Evolutionary conservation across 2,888 invertebrate genomes (phyloP).

Genomic region (Myopa testacea): DNA sequence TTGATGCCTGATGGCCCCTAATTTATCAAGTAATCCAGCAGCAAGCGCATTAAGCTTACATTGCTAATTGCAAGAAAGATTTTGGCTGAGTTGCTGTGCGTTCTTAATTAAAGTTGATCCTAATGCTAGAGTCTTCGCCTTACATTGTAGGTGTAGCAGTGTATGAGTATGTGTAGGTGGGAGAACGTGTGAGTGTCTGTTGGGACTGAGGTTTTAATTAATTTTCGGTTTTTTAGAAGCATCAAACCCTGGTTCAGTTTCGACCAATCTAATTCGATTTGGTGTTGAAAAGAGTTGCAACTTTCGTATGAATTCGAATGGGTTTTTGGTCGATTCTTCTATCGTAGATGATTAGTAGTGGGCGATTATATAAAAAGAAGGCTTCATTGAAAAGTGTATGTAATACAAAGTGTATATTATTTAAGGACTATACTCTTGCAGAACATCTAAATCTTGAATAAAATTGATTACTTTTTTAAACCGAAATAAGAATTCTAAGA

Average conservation of each 20-base stretch:
- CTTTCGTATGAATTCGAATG: background rate
- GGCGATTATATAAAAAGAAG: too few relatives aligned
- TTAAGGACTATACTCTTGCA: too few relatives aligned
- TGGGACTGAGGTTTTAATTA: slow-evolving; percentile 64
- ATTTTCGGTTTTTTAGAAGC: slow-evolving; percentile 49
- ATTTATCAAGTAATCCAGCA: slow-evolving; percentile 56
- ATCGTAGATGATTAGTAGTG: too few relatives aligned
- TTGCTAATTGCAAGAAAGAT: slow-evolving; percentile 65
- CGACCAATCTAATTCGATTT: slow-evolving; percentile 6
- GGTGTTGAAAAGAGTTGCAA: slow-evolving; percentile 8
- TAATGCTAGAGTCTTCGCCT: background rate
- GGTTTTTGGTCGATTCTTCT: too few relatives aligned
- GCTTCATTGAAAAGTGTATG: too few relatives aligned
- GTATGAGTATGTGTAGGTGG: slow-evolving; percentile 5
- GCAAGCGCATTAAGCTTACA: slow-evolving; percentile 64
- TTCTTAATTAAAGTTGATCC: slow-evolving; percentile 31
- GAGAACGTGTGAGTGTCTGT: slow-evolving; percentile 40
- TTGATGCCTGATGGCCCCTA: slow-evolving; percentile 11
- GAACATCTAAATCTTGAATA: too few relatives aligned
- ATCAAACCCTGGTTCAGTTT: background rate
- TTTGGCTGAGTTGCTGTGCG: slow-evolving; percentile 42
- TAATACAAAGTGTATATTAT: too few relatives aligned
- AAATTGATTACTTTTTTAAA: too few relatives aligned
- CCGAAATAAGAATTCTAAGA: too few relatives aligned
- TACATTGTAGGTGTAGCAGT: slow-evolving; percentile 3